Base-by-base conservation (phyloP, 2,888 invertebrate genomes). In the Neoscelio sp. region DNA sequence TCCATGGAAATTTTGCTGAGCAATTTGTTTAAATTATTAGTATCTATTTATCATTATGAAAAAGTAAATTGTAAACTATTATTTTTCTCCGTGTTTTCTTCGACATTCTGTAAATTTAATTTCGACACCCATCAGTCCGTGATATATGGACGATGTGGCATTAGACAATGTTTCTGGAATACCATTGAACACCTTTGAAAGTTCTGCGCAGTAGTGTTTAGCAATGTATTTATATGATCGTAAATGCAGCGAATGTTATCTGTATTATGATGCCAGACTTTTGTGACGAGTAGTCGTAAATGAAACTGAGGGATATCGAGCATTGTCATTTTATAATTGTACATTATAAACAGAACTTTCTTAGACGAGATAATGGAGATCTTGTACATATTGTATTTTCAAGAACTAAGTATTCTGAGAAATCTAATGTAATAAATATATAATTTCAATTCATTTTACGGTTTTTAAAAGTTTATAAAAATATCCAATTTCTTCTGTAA, bases 181-280 rank as follows among this genome's bases (percentile, higher is more conserved):
- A 52, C 38, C 70, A 64, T 40, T 20, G 48, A 42, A 13, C 12
- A 40, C 23, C 68, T 62, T 68, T 38, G 42, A 71, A 65, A 71
- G 67, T 60, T 7, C 40, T 28, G 48, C 33, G 33, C 18, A 20
- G 10, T 33, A 38, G 58, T 60, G 50, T 71, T 71, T 42, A 65
- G 67, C 40, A 67, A 62, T 12, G 48, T 78, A 73, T 78, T 78
- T 78, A 78, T 78, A 73, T 20, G 78, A 78, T 78, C 78, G 68
- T 78, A 78, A 78, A 78, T 78, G 68, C 64, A 56, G 48, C 42
- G 23, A 60, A 67, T 42, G 62, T 67, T 67, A 42, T 50, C 64
- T 50, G 33, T 26, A 54, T 62, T 65, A 68, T 58, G 65, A 42
- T 58, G 35, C 50, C 70, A 50, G 70, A 77, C 58, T 77, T 48